phyloP scores from a whole-genome alignment of 2,113 vertebrate genomes.

The Sceloporus tristichus region DNA sequence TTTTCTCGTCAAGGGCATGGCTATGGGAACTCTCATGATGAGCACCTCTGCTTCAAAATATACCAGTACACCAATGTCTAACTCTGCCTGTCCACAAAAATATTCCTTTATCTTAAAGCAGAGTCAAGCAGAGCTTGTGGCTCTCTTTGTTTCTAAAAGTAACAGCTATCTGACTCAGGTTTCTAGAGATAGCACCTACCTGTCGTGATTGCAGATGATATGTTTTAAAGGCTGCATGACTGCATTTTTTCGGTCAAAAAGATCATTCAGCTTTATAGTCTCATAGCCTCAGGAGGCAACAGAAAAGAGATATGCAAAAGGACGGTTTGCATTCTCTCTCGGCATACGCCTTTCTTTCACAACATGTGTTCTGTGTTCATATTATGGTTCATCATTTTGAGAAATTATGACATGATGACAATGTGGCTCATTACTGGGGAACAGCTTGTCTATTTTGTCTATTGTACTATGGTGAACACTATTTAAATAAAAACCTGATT shows the following conservation, averaged over 20 bases:
- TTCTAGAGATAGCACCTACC: slow-evolving; percentile 23
- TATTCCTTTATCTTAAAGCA: neutral
- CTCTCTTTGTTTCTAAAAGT: slow-evolving; percentile 4
- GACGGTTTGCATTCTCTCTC: slow-evolving; percentile 46
- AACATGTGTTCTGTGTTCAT: slow-evolving; percentile 24
- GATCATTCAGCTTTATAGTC: neutral
- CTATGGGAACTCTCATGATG: neutral
- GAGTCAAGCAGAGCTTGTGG: neutral
- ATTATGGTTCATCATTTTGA: slow-evolving; percentile 43
- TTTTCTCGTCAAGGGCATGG: neutral
- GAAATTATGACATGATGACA: slow-evolving; percentile 49
- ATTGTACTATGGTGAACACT: slow-evolving; percentile 58
- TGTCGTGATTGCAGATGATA: slow-evolving; percentile 8
- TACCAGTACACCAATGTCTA: neutral
- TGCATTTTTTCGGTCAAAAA: slow-evolving; percentile 37
- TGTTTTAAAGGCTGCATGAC: slow-evolving; percentile 27
- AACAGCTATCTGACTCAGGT: too few species aligned
- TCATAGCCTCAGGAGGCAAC: slow-evolving; percentile 32
- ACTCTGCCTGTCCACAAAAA: neutral
- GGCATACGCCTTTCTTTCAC: slow-evolving; percentile 35
- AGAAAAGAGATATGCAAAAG: slow-evolving; percentile 23
- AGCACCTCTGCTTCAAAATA: neutral
- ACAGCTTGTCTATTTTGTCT: slow-evolving; percentile 62
- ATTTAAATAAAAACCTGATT: slow-evolving; percentile 76
- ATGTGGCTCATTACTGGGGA: slow-evolving; percentile 39